Base-by-base conservation (phyloP, 2,113 vertebrate species). In the Megaceryle torquata region DNA sequence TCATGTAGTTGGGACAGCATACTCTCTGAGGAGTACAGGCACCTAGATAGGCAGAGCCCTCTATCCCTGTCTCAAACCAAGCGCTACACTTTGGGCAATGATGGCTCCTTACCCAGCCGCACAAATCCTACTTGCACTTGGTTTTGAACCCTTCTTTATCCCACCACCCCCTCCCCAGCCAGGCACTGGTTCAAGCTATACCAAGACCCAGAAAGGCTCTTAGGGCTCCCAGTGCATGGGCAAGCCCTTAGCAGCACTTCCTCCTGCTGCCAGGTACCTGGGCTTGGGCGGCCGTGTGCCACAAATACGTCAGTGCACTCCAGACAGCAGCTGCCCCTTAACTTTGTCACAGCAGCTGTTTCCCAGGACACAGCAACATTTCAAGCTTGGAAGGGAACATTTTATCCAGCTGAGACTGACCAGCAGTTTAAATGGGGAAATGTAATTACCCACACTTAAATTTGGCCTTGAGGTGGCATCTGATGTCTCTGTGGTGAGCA, bases 361-460 rank as follows among this genome's bases (percentile, higher is more conserved):
- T 94, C 64, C 35, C 53, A 81, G 85, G 79, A 48, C 79, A 64
- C 22, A 3, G 41, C 78, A 80, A 59, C 67, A 8, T 63, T 91
- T 96, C 82, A 86, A 86, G 63, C 85, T 72, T 86, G 68, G 88
- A 93, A 90, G 90, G 88, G 93, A 96, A 95, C 93, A 89, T 90
- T 96, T 94, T 96, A 93, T 95, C 85, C 95, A 91, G 31, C 72
- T 71, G 79, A 93, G 82, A 74, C 41, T 93, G 82, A 7, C 59
- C 21, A 5, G 56, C 76, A 86, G 90, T 90, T 96, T 93, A 90
- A 93, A 95, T 77, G 88, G 69, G 90, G 91, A 94, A 91, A 86
- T 50, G 71, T 94, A 96, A 94, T 95, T 91, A 86, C 82, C 89
- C 79, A 25, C 78, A 56, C 92, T 94, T 95, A 76, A 80, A 4